These are phyloP conservation scores for Melanostoma scalare DNA, from an alignment of 2,888 invertebrate genomes.

Conservation along the genomic window DNA sequence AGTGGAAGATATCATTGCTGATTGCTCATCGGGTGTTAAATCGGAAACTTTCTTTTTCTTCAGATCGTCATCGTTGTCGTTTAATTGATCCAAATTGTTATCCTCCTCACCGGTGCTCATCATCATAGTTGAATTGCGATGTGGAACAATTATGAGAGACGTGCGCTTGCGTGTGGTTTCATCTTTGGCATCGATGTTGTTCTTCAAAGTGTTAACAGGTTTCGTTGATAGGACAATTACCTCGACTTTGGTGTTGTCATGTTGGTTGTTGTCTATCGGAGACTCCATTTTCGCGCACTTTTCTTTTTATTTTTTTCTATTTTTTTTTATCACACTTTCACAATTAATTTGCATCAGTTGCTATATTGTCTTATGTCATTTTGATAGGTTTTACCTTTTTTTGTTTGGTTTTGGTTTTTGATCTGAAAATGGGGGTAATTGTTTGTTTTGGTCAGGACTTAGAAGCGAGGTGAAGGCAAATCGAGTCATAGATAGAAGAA, in stretches of 20 bases:
- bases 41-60: slow-evolving; percentile 46
- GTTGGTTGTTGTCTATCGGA: slow-evolving; percentile 60
- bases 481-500: not conserved
- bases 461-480: not conserved
- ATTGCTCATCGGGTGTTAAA: slow-evolving; percentile 58
- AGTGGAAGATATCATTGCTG: slow-evolving; percentile 58
- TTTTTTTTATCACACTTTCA: slow-evolving; percentile 46
- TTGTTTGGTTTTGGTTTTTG: not conserved
- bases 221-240: slow-evolving; percentile 79
- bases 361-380: slow-evolving; percentile 52
- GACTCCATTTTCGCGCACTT: slow-evolving; percentile 52
- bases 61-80: slow-evolving; percentile 62
- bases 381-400: slow-evolving; percentile 34
- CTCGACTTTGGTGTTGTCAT: slow-evolving; percentile 78
- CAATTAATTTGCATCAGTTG: slow-evolving; percentile 7
- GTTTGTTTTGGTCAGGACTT: slow-evolving; percentile 45
- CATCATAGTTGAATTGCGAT: slow-evolving; percentile 63
- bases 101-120: slow-evolving; percentile 44
- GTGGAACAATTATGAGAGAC: slow-evolving; percentile 81
- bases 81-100: slow-evolving; percentile 60
- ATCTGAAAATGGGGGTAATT: slow-evolving; percentile 42
- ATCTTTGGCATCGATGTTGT: slow-evolving; percentile 81
- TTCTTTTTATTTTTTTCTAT: not conserved
- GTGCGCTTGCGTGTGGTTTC: slow-evolving; percentile 81
- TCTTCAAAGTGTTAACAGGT: slow-evolving; percentile 81